Conservation (phyloP, 2,113 vertebrate genomes). For the Oreotrochilus melanogaster region DNA sequence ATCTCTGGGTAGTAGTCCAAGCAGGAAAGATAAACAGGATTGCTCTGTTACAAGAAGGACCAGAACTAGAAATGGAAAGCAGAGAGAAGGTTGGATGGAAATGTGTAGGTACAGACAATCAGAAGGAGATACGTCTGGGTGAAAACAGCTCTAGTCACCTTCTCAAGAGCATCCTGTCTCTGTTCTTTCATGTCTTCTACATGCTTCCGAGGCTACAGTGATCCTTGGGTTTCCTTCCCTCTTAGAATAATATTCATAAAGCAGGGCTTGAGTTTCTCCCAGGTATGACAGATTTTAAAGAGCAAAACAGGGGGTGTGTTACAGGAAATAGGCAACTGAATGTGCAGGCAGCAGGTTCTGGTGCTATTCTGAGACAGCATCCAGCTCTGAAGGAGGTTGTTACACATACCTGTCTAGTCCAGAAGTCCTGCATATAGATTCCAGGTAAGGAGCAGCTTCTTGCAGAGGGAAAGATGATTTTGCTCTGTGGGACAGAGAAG, state of each 20-base stretch:
- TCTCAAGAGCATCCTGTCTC: background rate
- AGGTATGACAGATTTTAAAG: background rate
- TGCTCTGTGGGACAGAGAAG: background rate
- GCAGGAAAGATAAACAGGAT: background rate
- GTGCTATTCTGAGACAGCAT: background rate
- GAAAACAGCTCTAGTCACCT: background rate
- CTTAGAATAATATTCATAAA: background rate
- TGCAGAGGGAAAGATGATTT: background rate
- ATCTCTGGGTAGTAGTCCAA: background rate
- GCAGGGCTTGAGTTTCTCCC: background rate
- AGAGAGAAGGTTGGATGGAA: background rate
- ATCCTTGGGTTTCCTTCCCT: background rate
- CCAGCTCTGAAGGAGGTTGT: background rate
- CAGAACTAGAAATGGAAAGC: background rate
- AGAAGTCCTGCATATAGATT: background rate
- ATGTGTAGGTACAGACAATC: background rate
- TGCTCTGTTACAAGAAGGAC: background rate
- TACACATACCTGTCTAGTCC: background rate
- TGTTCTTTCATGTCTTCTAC: background rate
- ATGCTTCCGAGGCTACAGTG: background rate
- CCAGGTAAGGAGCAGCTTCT: background rate
- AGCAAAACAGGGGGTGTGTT: background rate
- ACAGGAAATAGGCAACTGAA: background rate
- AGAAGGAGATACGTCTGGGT: background rate
- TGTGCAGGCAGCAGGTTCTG: background rate